phyloP scores from a whole-genome alignment of 2,797 vertebrate species.

The Ctenopoma multispine region DNA sequence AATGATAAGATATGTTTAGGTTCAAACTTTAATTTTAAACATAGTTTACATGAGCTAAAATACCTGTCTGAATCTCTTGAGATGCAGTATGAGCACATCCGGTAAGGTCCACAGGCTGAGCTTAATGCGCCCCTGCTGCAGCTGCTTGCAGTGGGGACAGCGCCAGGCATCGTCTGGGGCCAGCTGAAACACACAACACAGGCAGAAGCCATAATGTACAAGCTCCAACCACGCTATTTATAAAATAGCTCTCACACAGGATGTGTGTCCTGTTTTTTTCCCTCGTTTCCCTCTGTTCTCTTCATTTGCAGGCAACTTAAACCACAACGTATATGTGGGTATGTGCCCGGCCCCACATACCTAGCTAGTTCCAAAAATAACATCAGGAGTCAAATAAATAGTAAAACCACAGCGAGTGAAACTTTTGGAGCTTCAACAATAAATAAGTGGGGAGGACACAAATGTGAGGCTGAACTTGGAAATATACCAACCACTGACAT shows the following conservation, averaged over 20 bases:
- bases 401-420: slow-evolving; percentile 35
- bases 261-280: slow-evolving; percentile 29
- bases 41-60: neutral
- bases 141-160: slow-evolving; percentile 98
- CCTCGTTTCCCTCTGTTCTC: slow-evolving; percentile 30
- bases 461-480: slow-evolving; percentile 22
- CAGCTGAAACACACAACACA: slow-evolving; percentile 85
- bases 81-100: slow-evolving; percentile 96
- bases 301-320: slow-evolving; percentile 40
- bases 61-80: slow-evolving; percentile 98
- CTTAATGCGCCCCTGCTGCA: slow-evolving; percentile 99
- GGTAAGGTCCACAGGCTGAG: slow-evolving; percentile 98
- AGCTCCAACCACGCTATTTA: slow-evolving; percentile 63
- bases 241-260: slow-evolving; percentile 57
- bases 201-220: slow-evolving; percentile 56
- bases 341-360: slow-evolving; percentile 43
- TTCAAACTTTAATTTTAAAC: neutral
- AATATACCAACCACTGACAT: slow-evolving; percentile 23
- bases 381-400: slow-evolving; percentile 54
- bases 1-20: neutral
- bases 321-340: slow-evolving; percentile 66
- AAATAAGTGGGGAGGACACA: slow-evolving; percentile 22
- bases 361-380: slow-evolving; percentile 63
- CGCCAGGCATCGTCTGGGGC: slow-evolving; percentile 98
- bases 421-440: slow-evolving; percentile 37